These are phyloP conservation scores for Diloba caeruleocephala DNA, from an alignment of 2,888 invertebrate genomes.

Conservation along the genomic window DNA sequence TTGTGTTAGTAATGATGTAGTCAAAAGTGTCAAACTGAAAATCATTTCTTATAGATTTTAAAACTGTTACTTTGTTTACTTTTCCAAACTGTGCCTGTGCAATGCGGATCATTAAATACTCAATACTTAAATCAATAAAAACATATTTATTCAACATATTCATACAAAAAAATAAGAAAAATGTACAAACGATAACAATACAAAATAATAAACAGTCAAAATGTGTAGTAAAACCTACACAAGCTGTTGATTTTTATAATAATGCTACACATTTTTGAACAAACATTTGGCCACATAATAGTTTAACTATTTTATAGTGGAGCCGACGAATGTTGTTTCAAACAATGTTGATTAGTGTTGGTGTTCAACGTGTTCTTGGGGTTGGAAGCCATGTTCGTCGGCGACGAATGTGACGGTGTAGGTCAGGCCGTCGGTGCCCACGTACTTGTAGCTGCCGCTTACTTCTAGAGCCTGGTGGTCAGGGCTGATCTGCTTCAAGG, in stretches of 20 bases:
- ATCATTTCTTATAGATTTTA: no score
- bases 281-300: constrained; percentile 32
- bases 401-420: constrained; percentile 88
- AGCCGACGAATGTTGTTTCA: constrained; percentile 17
- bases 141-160: constrained; percentile 48
- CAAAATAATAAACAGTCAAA: constrained; percentile 30
- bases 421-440: constrained; percentile 85
- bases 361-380: constrained; percentile 79
- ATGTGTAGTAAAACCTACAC: constrained; percentile 75
- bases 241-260: constrained; percentile 28
- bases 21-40: no score
- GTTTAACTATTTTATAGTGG: constrained; percentile 31
- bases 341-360: constrained; percentile 50
- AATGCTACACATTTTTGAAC: constrained; percentile 22
- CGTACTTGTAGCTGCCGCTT: constrained; percentile 86
- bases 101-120: not conserved
- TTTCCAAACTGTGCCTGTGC: no score
- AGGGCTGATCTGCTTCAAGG: constrained; percentile 84
- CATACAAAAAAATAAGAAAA: constrained; percentile 49
- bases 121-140: constrained; percentile 26
- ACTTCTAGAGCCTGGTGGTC: constrained; percentile 86
- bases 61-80: no score
- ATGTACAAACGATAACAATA: constrained; percentile 34
- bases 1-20: no score
- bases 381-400: constrained; percentile 89